These are phyloP conservation scores for Phenacoccus solenopsis DNA, from an alignment of 1,140 invertebrate genomes.

Conservation along the genomic window DNA sequence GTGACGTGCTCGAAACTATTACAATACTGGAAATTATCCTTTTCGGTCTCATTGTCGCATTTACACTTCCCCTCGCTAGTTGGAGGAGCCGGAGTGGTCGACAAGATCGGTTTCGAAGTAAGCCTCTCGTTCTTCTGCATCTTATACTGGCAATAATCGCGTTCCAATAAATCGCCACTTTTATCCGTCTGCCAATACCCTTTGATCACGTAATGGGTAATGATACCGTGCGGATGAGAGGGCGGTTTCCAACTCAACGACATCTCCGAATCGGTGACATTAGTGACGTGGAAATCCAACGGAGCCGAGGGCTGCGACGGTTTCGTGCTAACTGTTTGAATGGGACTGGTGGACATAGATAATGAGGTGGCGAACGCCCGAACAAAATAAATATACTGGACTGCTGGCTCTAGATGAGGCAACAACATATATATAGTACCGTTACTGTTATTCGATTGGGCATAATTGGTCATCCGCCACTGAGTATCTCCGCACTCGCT, in stretches of 20 bases:
- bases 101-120: neutral
- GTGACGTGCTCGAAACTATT: neutral
- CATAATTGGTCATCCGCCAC: neutral
- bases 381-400: constrained; percentile 77
- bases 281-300: constrained; percentile 40
- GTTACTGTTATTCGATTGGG: neutral
- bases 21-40: neutral
- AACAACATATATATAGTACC: constrained; percentile 30
- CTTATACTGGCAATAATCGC: constrained; percentile 26
- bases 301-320: constrained; percentile 56
- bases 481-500: neutral
- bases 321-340: constrained; percentile 65
- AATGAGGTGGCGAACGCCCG: constrained; percentile 63
- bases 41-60: neutral
- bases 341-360: constrained; percentile 55
- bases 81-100: neutral
- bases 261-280: constrained; percentile 45
- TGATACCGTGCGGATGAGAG: constrained; percentile 57
- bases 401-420: constrained; percentile 57
- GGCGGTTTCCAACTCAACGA: constrained; percentile 65
- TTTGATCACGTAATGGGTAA: constrained; percentile 65
- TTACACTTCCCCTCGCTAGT: neutral
- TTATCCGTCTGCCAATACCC: constrained; percentile 36
- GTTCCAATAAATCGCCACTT: constrained; percentile 18
- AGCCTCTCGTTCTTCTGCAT: neutral